Percentiles rank a stretch among this genome's conserved stretches.
phyloP scores from a whole-genome alignment of 2,797 vertebrate species.

The Gallinago nigripennis region DNA sequence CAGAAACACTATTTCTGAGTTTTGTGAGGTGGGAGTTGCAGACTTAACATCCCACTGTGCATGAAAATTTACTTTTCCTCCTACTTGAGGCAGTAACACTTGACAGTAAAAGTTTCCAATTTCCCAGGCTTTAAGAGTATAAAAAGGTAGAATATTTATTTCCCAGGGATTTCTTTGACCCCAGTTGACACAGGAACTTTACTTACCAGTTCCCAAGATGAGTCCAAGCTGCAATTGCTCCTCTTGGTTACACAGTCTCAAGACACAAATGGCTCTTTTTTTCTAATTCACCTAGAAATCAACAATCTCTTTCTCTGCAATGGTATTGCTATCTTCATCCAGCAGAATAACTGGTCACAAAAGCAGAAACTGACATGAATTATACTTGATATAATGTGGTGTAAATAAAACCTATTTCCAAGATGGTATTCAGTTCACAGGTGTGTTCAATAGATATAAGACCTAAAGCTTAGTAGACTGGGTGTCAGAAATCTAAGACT shows the following conservation, averaged over 20 bases:
- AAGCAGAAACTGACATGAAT: background rate
- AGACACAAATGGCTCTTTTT: conserved; percentile 3
- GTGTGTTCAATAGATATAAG: background rate
- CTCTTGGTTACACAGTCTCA: background rate
- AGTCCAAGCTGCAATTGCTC: background rate
- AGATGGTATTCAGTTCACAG: background rate
- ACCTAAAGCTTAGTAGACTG: background rate
- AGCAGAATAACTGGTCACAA: background rate
- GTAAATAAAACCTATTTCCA: conserved; percentile 7
- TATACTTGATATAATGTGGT: background rate
- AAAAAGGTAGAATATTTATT: conserved; percentile 17
- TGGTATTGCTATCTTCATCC: background rate
- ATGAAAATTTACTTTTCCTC: conserved; percentile 34
- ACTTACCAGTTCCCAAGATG: background rate
- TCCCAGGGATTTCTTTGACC: background rate
- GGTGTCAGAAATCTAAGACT: conserved; percentile 3
- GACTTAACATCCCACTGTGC: conserved; percentile 25
- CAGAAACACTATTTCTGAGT: conserved; percentile 16
- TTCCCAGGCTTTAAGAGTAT: conserved; percentile 16
- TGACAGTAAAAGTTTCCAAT: conserved; percentile 13
- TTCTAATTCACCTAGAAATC: background rate
- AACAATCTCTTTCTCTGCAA: background rate
- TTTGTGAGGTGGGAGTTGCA: background rate
- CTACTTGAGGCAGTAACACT: conserved; percentile 2
- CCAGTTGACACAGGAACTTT: background rate